These are phyloP conservation scores for Symphodus melops DNA, from an alignment of 2,113 vertebrate genomes.

Conservation along the genomic window DNA sequence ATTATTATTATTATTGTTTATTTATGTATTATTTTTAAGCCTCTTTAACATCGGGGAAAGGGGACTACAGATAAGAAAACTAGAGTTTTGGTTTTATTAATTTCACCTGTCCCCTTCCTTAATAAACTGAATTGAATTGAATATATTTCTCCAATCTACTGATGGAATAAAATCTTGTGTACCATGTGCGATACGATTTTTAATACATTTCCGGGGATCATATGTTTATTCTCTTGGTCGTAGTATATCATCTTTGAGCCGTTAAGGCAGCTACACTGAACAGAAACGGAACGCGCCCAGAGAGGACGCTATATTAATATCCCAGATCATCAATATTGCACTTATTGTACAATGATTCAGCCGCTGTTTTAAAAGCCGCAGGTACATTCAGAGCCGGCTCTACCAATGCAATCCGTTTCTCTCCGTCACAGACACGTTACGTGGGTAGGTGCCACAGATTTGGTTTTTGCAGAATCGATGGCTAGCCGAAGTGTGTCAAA, in stretches of 20 bases:
- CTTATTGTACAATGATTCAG: neutral
- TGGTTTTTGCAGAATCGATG: neutral
- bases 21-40: too few species aligned
- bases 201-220: neutral
- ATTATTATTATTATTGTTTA: too few species aligned
- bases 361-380: neutral
- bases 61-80: too few species aligned
- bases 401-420: neutral
- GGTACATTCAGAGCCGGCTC: neutral
- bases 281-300: conserved; percentile 51
- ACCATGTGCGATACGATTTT: neutral
- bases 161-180: too few species aligned
- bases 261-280: conserved; percentile 21
- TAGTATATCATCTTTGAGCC: conserved; percentile 6
- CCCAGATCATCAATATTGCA: conserved; percentile 20
- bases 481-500: conserved; percentile 37
- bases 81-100: too few species aligned
- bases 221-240: conserved; percentile 3
- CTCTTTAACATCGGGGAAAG: too few species aligned
- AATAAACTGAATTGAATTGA: too few species aligned
- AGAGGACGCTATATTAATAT: neutral
- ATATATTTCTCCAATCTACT: too few species aligned
- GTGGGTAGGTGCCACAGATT: neutral
- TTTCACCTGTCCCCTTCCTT: too few species aligned
- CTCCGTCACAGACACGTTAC: neutral